Conservation (phyloP, 37 sponge, comb jelly and placozoan species). For the Ephydatia muelleri region DNA sequence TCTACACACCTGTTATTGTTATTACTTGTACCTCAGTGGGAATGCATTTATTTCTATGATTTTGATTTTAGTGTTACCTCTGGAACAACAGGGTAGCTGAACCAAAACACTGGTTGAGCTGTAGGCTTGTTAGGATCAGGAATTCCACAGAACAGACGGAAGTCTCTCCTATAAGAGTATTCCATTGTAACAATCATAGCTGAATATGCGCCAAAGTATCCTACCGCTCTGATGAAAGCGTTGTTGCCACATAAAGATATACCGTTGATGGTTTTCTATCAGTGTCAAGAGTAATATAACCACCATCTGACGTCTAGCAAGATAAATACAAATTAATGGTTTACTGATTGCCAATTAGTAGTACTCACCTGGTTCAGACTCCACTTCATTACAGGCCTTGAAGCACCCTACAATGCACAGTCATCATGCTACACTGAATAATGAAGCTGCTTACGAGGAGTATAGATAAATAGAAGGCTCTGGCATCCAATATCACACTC, state of each 20-base stretch:
- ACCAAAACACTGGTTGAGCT: slow-evolving; percentile 83
- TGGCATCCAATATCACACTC: slow-evolving; percentile 39
- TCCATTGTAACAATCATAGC: not conserved
- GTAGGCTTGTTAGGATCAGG: slow-evolving; percentile 55
- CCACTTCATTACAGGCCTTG: not conserved
- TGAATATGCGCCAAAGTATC: not conserved
- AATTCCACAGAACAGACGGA: slow-evolving; percentile 64
- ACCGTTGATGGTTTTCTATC: slow-evolving; percentile 62
- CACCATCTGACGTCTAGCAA: slow-evolving; percentile 55
- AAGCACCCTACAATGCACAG: not conserved
- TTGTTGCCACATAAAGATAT: slow-evolving; percentile 70
- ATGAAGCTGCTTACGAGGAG: slow-evolving; percentile 32
- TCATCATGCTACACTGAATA: not conserved
- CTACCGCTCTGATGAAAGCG: slow-evolving; percentile 52
- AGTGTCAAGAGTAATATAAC: slow-evolving; percentile 61
- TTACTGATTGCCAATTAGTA: not conserved
- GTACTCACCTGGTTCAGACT: not conserved
- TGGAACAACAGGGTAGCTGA: slow-evolving; percentile 17
- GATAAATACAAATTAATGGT: not conserved
- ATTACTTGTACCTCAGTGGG: too few species aligned
- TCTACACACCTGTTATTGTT: too few species aligned
- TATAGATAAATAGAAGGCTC: slow-evolving; percentile 63
- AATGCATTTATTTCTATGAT: too few species aligned
- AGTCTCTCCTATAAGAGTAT: slow-evolving; percentile 59
- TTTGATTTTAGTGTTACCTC: slow-evolving; percentile 8